Evolutionary conservation across 35 echinoderm and acorn worm species (phyloP), one percentile per base, ranked within the genome.

Genomic region (Heliocidaris erythrogramma): DNA sequence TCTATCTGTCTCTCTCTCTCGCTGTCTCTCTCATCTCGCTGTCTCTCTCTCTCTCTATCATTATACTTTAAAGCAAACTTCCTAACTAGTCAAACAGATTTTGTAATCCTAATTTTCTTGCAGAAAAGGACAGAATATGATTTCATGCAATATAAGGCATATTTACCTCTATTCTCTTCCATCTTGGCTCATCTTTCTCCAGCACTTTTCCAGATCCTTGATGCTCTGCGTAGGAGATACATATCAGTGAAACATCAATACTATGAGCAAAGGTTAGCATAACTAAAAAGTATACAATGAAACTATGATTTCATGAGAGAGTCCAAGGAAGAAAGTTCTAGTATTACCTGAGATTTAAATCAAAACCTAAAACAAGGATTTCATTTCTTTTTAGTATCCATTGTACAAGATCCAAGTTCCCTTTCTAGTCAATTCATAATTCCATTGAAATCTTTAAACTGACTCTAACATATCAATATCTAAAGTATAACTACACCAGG

Each of bases 101-200:
- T 11, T 10, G 10, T 56, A 52, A 52, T 52, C 52, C 14, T 13
- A 11, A 56, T 2, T 56, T 56, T 11, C 52, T 56, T 56, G 52
- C 14, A 11, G 52, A 56, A 56, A 56, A 13, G 52, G 6, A 56
- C 1, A 11, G 21, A 27, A 21, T 0, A 42, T 42, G 0, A 42
- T 1, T 42, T 1, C 35, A 42, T 42, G 35, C 35, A 42, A 42
- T 42, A 42, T 42, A 3, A 1, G 35, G 27, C n/a, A 21, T 69
- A 93, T 61, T 5, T 95, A 98, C 96, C 92, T 88, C 86, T 86
- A 98, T 89, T 97, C 97, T 97, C 48, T 96, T 96, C 97, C 97
- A 98, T 32, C 97, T 97, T 31, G 95, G 94, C n/a, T 94, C 86
- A 47, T 97, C 95, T 90, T 97, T 97, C 48, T 98, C 96, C 53